These are phyloP conservation scores for Hemichromis elongatus DNA, from an alignment of 2,113 vertebrate species.

Conservation along the genomic window DNA sequence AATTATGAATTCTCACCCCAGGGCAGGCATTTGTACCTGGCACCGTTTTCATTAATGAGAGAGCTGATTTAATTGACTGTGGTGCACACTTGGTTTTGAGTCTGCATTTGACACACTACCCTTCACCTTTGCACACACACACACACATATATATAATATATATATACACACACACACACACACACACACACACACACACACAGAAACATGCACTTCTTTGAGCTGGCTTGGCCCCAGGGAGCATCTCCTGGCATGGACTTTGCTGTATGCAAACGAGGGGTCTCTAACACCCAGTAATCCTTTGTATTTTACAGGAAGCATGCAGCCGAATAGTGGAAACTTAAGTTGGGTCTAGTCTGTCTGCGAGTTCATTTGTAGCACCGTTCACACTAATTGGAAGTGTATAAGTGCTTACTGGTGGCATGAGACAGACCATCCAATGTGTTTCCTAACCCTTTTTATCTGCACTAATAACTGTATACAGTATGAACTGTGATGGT, in stretches of 20 bases:
- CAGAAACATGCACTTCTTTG: neutral
- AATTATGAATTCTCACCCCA: constrained; percentile 64
- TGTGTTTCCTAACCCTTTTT: neutral
- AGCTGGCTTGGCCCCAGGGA: constrained; percentile 22
- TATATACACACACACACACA: neutral
- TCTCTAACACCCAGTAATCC: constrained; percentile 20
- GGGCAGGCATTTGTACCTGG: constrained; percentile 64
- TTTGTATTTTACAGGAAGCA: constrained; percentile 10
- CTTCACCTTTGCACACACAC: neutral
- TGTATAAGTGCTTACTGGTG: neutral
- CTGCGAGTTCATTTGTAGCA: neutral
- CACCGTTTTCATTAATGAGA: constrained; percentile 62
- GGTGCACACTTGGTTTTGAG: neutral
- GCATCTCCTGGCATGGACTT: constrained; percentile 1
- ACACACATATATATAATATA: neutral
- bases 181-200: neutral
- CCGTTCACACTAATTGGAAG: neutral
- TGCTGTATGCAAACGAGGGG: constrained; percentile 50
- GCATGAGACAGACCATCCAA: neutral
- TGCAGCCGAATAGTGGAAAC: neutral
- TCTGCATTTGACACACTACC: constrained; percentile 24
- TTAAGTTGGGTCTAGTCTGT: neutral
- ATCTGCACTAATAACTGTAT: neutral
- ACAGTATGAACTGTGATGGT: neutral
- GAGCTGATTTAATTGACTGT: constrained; percentile 62